Evolutionary conservation across 2,888 invertebrate genomes (phyloP).

Genomic region (Belgica antarctica): DNA sequence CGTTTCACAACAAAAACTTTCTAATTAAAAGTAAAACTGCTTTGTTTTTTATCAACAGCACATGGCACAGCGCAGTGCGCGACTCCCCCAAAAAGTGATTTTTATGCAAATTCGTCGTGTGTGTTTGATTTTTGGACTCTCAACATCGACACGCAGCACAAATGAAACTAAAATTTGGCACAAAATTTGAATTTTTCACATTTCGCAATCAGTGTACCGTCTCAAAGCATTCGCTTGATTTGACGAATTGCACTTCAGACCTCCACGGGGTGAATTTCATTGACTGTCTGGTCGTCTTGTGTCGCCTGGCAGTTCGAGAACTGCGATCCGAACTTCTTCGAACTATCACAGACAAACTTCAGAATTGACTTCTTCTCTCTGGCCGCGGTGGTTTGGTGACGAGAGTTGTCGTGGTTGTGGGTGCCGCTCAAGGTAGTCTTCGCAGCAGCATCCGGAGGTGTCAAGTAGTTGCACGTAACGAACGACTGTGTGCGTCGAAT

Average conservation of each 20-base stretch:
- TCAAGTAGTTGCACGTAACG: slow-evolving; percentile 53
- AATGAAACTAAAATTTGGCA: slow-evolving; percentile 32
- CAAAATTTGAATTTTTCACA: slow-evolving; percentile 41
- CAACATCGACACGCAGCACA: neutral
- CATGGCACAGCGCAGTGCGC: neutral
- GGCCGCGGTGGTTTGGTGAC: slow-evolving; percentile 45
- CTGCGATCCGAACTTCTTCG: slow-evolving; percentile 51
- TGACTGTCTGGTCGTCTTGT: neutral
- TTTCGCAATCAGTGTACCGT: slow-evolving; percentile 3
- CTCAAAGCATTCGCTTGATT: neutral
- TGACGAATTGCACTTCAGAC: slow-evolving; percentile 10
- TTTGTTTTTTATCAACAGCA: neutral
- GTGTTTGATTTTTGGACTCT: slow-evolving; percentile 4
- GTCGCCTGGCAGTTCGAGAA: slow-evolving; percentile 29
- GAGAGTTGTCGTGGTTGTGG: neutral
- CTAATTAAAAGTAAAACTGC: neutral
- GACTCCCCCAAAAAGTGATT: slow-evolving; percentile 3
- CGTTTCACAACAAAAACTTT: neutral
- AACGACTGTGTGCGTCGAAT: slow-evolving; percentile 50
- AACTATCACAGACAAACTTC: slow-evolving; percentile 53
- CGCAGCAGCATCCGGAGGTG: slow-evolving; percentile 49
- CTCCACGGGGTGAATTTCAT: neutral
- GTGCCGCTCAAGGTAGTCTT: slow-evolving; percentile 44
- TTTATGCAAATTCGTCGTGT: slow-evolving; percentile 33
- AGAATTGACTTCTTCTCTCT: slow-evolving; percentile 49